A percentile compares a stretch with the other conserved stretches of the same genome.
Evolutionary conservation across 2,888 invertebrate species (phyloP).

Genomic region (Ashinkailepas kermadecensis): DNA sequence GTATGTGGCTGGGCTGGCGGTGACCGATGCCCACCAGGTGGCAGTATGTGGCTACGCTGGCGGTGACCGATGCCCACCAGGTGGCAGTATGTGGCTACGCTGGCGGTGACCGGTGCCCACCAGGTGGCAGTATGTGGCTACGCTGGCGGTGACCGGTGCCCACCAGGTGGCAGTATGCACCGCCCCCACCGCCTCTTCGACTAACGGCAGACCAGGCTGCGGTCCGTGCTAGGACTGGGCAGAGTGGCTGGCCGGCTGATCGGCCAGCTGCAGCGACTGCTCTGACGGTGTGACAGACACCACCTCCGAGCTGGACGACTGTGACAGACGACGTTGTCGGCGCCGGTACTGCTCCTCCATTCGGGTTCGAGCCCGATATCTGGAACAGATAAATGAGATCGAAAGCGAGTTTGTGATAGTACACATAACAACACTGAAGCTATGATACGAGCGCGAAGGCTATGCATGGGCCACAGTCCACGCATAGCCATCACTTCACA

Average conservation of each 20-base stretch:
- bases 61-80: no score
- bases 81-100: no score
- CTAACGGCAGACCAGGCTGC: no score
- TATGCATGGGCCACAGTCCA: background rate
- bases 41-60: no score
- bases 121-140: no score
- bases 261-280: background rate
- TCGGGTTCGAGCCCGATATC: background rate
- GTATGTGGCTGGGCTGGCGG: no score
- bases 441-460: background rate
- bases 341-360: conserved; percentile 7
- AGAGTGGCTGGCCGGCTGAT: no score
- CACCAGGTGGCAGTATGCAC: no score
- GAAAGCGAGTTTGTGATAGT: background rate
- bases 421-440: background rate
- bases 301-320: background rate
- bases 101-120: no score
- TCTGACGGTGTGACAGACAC: background rate
- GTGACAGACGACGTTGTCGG: background rate
- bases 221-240: background rate
- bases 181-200: no score
- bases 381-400: background rate
- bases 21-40: no score
- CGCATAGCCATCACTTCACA: background rate
- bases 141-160: no score